Evolutionary conservation across 1,140 invertebrate genomes (phyloP).

Genomic region (Drosophila truncata): DNA sequence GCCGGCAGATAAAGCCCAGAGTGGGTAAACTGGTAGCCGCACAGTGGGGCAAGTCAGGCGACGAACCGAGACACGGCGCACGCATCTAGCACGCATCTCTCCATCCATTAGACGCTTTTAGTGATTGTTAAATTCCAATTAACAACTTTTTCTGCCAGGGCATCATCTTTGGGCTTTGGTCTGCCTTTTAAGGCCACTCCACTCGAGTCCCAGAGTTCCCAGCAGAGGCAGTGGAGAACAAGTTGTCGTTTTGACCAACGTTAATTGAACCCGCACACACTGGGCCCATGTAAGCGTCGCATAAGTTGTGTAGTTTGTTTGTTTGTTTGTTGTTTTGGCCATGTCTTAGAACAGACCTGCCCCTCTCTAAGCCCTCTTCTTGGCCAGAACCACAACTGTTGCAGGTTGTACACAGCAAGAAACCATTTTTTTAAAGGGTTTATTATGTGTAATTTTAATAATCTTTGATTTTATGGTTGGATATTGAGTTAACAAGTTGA

Average conservation of each 20-base stretch:
- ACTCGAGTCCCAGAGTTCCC: slow-evolving; percentile 26
- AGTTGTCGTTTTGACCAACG: slow-evolving; percentile 55
- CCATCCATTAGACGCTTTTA: slow-evolving; percentile 82
- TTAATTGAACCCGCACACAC: slow-evolving; percentile 82
- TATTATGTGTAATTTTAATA: background rate
- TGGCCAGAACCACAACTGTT: slow-evolving; percentile 44
- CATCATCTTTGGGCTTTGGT: no score
- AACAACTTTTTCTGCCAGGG: slow-evolving; percentile 79
- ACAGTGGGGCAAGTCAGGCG: slow-evolving; percentile 40
- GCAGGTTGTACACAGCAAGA: slow-evolving; percentile 27
- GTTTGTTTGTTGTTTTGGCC: slow-evolving; percentile 31
- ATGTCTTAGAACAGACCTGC: background rate
- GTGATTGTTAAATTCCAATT: slow-evolving; percentile 84
- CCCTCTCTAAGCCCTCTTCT: background rate
- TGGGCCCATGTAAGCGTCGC: slow-evolving; percentile 59
- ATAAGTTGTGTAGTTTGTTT: slow-evolving; percentile 70
- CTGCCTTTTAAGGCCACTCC: slow-evolving; percentile 41
- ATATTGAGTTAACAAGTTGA: background rate
- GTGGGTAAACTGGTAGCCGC: slow-evolving; percentile 75
- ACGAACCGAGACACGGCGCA: slow-evolving; percentile 6
- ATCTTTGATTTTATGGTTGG: background rate
- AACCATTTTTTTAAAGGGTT: background rate
- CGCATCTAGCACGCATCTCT: slow-evolving; percentile 42
- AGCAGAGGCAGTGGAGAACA: slow-evolving; percentile 33
- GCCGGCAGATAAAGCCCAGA: slow-evolving; percentile 69